phyloP scores from a whole-genome alignment of 2,888 invertebrate genomes.

The Chloroclysta siterata region DNA sequence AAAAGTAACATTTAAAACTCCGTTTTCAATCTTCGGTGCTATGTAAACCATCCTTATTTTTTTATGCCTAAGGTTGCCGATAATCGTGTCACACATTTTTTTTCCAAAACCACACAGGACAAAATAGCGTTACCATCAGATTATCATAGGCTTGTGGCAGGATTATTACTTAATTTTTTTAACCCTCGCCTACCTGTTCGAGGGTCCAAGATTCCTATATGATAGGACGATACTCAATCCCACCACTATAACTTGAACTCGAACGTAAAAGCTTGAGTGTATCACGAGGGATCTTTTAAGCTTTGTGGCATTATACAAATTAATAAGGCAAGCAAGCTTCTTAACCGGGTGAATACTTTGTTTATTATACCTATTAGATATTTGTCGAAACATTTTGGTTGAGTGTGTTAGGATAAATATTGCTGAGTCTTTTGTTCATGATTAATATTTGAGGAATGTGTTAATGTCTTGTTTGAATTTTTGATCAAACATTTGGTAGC shows the following conservation, averaged over 20 bases:
- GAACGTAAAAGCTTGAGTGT: background rate
- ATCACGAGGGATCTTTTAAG: conserved; percentile 41
- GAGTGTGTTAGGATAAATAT: conserved; percentile 76
- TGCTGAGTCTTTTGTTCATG: conserved; percentile 55
- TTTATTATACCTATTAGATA: conserved; percentile 83
- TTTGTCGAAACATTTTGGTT: conserved; percentile 79
- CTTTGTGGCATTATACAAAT: conserved; percentile 66
- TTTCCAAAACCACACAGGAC: conserved; percentile 82
- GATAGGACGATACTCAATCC: conserved; percentile 64
- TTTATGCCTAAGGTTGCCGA: conserved; percentile 71
- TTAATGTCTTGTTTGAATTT: conserved; percentile 59
- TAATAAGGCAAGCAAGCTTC: conserved; percentile 82
- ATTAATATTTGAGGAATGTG: conserved; percentile 70
- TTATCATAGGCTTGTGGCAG: conserved; percentile 80
- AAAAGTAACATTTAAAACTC: too few species aligned
- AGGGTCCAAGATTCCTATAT: conserved; percentile 67
- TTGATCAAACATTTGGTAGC: conserved; percentile 56
- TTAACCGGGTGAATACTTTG: conserved; percentile 82
- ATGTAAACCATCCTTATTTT: conserved; percentile 64
- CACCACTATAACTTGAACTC: conserved; percentile 57
- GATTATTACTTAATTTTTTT: conserved; percentile 83
- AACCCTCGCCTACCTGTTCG: conserved; percentile 76
- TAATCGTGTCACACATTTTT: conserved; percentile 84
- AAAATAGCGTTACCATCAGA: conserved; percentile 85
- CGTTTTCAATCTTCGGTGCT: background rate